phyloP scores from a whole-genome alignment of 1,140 invertebrate genomes.

The Acyrthosiphon pisum region DNA sequence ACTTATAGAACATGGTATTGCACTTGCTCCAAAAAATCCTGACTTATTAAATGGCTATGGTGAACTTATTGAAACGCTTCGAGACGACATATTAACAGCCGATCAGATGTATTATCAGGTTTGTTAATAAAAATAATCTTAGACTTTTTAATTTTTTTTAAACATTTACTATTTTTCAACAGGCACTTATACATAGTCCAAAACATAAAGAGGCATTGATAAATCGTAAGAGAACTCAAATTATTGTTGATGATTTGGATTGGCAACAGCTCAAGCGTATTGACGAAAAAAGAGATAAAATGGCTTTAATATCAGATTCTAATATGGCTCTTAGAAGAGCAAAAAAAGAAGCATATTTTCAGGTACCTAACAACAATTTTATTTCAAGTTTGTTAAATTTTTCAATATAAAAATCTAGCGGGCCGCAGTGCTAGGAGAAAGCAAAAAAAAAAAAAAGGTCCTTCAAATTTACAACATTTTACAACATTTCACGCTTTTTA shows the following conservation, averaged over 20 bases:
- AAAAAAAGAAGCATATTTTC: slow-evolving; percentile 92
- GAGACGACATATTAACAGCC: slow-evolving; percentile 86
- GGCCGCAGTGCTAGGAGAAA: no score
- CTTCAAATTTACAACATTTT: no score
- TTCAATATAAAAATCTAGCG: background rate
- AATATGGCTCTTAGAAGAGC: slow-evolving; percentile 81
- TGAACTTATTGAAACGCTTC: slow-evolving; percentile 87
- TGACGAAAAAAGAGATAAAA: slow-evolving; percentile 83
- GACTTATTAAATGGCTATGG: slow-evolving; percentile 93
- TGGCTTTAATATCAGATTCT: slow-evolving; percentile 81
- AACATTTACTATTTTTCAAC: slow-evolving; percentile 60
- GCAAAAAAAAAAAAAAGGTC: no score
- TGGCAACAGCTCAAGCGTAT: slow-evolving; percentile 78
- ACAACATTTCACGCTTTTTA: no score
- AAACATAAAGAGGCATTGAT: slow-evolving; percentile 79
- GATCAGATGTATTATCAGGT: slow-evolving; percentile 81
- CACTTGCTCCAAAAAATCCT: slow-evolving; percentile 87
- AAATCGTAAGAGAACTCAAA: slow-evolving; percentile 83
- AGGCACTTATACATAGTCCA: slow-evolving; percentile 83
- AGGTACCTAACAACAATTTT: slow-evolving; percentile 59
- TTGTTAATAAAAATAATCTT: slow-evolving; percentile 20
- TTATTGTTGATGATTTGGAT: slow-evolving; percentile 91
- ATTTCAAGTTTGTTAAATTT: background rate
- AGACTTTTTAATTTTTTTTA: background rate
- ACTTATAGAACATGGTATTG: slow-evolving; percentile 88